Evolutionary conservation across 2,888 invertebrate species (phyloP), one percentile per base, ranked within the genome.

Genomic region (Flabesymbios commensalis): DNA sequence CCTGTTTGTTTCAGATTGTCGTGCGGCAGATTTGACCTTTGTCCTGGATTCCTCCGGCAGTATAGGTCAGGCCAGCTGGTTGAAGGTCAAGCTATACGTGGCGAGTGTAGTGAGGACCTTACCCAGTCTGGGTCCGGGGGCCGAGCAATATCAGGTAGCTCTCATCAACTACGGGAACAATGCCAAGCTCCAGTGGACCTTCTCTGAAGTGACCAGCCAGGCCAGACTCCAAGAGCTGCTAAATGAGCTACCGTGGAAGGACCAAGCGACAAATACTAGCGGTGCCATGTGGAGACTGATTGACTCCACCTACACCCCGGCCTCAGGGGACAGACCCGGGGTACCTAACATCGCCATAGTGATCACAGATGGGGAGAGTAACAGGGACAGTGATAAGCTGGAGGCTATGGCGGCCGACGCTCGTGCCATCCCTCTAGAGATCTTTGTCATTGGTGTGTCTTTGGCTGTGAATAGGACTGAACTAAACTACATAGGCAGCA

Each of bases 351-450:
- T 75, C 33, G 71, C 61, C 14, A 57, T 77, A 31, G 63, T 77
- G 22, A 57, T 77, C 32, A 74, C 76, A 1, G 74, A 79, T 55
- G 79, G 79, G 61, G 72, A 74, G 28, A 77, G 77, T 19, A 79
- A 77, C 32, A 29, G 56, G n/a, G 67, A 67, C 56, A 17, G n/a
- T 14, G 28, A 61, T n/a, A 29, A 36, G 32, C 57, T 58, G 17
- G 41, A 54, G 24, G 63, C 65, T 22, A 57, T 59, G 41, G 67
- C 64, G 31, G 28, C 55, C 33, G 67, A 59, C 1, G 65, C 63
- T 14, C 57, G 59, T 52, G 0, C 19, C 5, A 43, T 36, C 10
- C 59, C 57, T 14, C 66, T 65, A n/a, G 45, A 48, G 1, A 52
- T 69, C 51, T 36, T 69, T n/a, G 59, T 49, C 29, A 63, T 65